These are phyloP conservation scores for Phalanger gymnotis DNA, from an alignment of 2,797 vertebrate genomes.

Conservation along the genomic window DNA sequence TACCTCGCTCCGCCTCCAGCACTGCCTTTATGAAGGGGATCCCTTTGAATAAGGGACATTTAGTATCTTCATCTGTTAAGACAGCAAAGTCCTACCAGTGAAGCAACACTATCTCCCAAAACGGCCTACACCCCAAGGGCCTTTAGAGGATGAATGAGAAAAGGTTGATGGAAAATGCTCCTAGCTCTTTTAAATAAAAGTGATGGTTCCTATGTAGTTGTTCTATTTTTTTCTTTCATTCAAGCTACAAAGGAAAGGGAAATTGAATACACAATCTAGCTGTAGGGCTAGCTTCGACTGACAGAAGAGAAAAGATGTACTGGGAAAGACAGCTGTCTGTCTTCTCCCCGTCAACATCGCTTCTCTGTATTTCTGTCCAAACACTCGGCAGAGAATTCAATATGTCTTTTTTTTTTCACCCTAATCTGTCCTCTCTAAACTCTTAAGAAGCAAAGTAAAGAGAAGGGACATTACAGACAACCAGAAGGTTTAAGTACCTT, in stretches of 20 bases:
- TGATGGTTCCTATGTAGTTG: neutral
- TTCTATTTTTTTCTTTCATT: neutral
- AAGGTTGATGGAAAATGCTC: neutral
- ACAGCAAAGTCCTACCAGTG: neutral
- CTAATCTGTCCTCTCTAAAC: neutral
- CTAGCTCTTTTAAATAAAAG: neutral
- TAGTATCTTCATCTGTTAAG: neutral
- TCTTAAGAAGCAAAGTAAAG: neutral
- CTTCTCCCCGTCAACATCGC: neutral
- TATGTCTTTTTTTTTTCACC: neutral
- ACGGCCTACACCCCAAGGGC: neutral
- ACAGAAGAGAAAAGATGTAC: neutral
- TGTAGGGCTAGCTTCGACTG: neutral
- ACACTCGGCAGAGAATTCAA: neutral
- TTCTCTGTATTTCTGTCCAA: neutral
- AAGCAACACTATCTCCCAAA: neutral
- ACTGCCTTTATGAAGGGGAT: neutral
- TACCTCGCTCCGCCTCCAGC: neutral
- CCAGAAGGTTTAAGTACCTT: neutral
- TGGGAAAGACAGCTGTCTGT: neutral
- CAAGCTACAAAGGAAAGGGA: constrained; percentile 1
- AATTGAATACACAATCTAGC: neutral
- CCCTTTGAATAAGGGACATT: neutral
- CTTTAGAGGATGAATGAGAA: neutral
- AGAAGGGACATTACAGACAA: neutral